Evolutionary conservation across 1,140 invertebrate genomes (phyloP), one percentile per base, ranked within the genome.

Genomic region (Araneus ventricosus): DNA sequence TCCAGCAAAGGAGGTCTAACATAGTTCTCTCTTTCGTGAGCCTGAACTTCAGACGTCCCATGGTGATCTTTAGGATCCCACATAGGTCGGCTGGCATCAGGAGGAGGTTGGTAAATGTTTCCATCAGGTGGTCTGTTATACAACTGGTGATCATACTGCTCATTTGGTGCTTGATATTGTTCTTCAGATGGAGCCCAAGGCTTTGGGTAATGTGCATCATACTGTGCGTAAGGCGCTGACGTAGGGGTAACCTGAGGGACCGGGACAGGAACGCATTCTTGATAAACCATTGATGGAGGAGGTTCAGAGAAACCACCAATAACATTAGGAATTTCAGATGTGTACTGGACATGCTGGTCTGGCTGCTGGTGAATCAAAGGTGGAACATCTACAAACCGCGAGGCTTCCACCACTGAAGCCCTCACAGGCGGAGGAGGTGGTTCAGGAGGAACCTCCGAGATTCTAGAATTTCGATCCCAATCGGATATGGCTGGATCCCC

Each of bases 61-160:
- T 89, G 92, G 57, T 89, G 87, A 24, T 93, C 93, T 79, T 93
- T 90, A 37, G 80, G 20, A 17, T 93, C 93, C 93, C 93, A 93
- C n/a, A 93, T 59, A 22, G 79, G 82, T 61, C 82, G 37, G 14
- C 22, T 34, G 20, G 61, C 24, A 10, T 86, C 93, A 5, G 88
- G 52, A 17, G 88, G 82, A 5, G 88, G 27, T 30, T 85, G 90
- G 41, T 93, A 93, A 37, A 93, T 86, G 45, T 75, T 86, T 27
- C 37, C 59, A 79, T 93, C 93, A 87, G 59, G 70, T 37, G 86
- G 93, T 45, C 93, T 57, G 52, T 70, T 93, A 63, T 90, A 93
- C n/a, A 90, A 39, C 17, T 93, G 88, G 20, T 90, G 88, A 93
- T 90, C 88, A 80, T 87, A 90, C 5, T 59, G 45, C 14, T 93